Evolutionary conservation across 2,888 invertebrate species (phyloP).

Genomic region (Anticlea derivata): DNA sequence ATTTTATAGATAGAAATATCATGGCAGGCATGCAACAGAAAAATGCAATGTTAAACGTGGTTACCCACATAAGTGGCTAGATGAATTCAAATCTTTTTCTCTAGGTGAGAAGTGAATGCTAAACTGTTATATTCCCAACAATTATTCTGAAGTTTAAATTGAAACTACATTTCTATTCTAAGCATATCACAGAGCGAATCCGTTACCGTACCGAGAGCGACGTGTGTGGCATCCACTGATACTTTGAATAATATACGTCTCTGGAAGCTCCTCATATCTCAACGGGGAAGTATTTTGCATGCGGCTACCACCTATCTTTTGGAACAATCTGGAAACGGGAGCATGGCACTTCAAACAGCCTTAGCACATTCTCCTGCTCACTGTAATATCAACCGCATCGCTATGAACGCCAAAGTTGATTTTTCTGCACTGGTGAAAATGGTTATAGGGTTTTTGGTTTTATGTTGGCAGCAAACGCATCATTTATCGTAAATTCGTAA

Average conservation of each 20-base stretch:
- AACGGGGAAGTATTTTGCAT: constrained; percentile 80
- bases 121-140: constrained; percentile 23
- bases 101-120: constrained; percentile 26
- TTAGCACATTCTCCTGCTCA: constrained; percentile 18
- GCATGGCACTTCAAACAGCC: constrained; percentile 47
- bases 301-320: constrained; percentile 76
- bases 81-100: constrained; percentile 16
- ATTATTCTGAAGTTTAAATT: constrained; percentile 24
- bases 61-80: constrained; percentile 16
- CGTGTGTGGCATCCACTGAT: constrained; percentile 76
- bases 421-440: constrained; percentile 16
- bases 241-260: constrained; percentile 71
- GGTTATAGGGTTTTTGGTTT: constrained; percentile 35
- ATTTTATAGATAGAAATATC: too few relatives aligned
- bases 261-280: constrained; percentile 77
- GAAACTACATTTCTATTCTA: constrained; percentile 24
- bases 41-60: constrained; percentile 7
- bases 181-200: constrained; percentile 24
- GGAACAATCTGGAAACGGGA: constrained; percentile 76
- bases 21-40: too few relatives aligned
- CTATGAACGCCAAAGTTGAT: constrained; percentile 10
- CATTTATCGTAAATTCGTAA: constrained; percentile 76
- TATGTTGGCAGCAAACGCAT: constrained; percentile 58
- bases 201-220: constrained; percentile 51
- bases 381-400: constrained; percentile 34